Evolutionary conservation across 2,888 invertebrate genomes (phyloP).

Genomic region (Calephelis perditalis): DNA sequence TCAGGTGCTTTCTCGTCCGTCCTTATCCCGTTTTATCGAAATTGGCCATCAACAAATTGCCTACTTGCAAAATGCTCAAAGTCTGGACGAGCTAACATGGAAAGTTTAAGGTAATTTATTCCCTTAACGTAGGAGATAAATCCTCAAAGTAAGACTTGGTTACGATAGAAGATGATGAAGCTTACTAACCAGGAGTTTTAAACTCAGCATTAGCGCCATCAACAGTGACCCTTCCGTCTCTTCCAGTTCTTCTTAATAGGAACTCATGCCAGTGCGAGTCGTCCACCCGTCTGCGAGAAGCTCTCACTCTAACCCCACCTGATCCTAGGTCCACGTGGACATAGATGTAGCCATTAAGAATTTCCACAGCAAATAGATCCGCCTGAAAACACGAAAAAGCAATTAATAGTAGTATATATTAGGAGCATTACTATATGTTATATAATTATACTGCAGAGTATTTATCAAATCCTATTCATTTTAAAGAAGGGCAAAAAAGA

Average conservation of each 20-base stretch:
- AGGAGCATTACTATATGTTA: too few species aligned
- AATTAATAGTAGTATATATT: neutral
- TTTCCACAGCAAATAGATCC: constrained; percentile 95
- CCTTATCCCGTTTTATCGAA: too few species aligned
- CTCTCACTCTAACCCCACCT: constrained; percentile 91
- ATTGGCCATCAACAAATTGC: too few species aligned
- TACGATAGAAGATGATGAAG: too few species aligned
- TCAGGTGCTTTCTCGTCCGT: neutral
- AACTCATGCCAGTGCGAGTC: constrained; percentile 97
- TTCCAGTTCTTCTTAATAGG: constrained; percentile 87
- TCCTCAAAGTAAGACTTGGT: too few species aligned
- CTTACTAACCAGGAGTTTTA: constrained; percentile 84
- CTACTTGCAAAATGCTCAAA: too few species aligned
- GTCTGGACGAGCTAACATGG: too few species aligned
- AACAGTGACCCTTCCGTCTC: constrained; percentile 92
- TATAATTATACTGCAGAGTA: too few species aligned
- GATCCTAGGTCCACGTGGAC: constrained; percentile 95
- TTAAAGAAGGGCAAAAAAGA: too few species aligned
- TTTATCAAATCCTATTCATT: too few species aligned
- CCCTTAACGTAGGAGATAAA: too few species aligned
- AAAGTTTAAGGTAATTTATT: too few species aligned
- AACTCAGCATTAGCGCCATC: constrained; percentile 94
- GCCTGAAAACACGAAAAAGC: constrained; percentile 71
- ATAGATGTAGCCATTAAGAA: constrained; percentile 95
- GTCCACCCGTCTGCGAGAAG: constrained; percentile 89